Evolutionary conservation across 2,888 invertebrate genomes (phyloP).

Genomic region (Drosophila pegasa): DNA sequence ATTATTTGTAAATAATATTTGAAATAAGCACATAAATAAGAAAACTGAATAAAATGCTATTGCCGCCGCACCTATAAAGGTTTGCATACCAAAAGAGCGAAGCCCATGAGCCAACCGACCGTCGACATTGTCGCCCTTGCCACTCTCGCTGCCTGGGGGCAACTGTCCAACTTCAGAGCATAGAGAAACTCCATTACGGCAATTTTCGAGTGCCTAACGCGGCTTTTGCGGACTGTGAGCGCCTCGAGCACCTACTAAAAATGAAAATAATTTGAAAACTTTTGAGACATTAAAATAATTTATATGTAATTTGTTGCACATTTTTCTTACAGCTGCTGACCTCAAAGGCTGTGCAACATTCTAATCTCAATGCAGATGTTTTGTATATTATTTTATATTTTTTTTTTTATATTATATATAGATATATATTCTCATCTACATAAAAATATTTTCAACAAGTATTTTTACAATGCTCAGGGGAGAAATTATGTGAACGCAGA

Average conservation of each 20-base stretch:
- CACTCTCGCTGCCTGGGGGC: not conserved
- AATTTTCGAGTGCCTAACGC: constrained; percentile 34
- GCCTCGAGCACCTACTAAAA: constrained; percentile 1
- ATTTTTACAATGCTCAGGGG: constrained; percentile 15
- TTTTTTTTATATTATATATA: not conserved
- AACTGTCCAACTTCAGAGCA: constrained; percentile 25
- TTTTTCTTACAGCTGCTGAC: constrained; percentile 15
- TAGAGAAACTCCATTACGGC: constrained; percentile 36
- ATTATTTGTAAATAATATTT: too few relatives aligned
- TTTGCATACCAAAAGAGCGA: constrained; percentile 32
- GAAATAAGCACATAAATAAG: not conserved
- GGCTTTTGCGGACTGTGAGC: not conserved
- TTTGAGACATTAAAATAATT: constrained; percentile 46
- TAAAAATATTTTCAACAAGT: constrained; percentile 13
- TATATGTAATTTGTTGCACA: constrained; percentile 47
- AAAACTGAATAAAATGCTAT: constrained; percentile 12
- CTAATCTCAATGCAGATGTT: constrained; percentile 23
- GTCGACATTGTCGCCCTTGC: not conserved
- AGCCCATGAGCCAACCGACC: not conserved
- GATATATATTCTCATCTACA: not conserved
- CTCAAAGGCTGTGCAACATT: constrained; percentile 27
- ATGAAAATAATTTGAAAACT: constrained; percentile 28
- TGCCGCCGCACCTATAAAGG: constrained; percentile 25
- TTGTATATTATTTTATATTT: not conserved
- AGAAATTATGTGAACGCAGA: constrained; percentile 9